phyloP scores from a whole-genome alignment of 2,888 invertebrate genomes.

The Lamellibrachia columna region DNA sequence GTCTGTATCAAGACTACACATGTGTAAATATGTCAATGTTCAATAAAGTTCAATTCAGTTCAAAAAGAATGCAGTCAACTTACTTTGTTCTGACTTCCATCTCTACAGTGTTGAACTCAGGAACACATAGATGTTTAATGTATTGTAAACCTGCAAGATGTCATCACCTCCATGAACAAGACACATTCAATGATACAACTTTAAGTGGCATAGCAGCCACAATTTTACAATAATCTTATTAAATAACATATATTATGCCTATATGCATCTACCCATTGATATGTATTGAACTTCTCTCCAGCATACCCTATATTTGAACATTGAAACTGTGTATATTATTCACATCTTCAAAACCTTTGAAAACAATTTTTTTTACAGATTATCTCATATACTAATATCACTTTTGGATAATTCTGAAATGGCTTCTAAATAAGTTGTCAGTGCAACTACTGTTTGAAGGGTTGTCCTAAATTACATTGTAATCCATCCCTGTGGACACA shows the following conservation, averaged over 20 bases:
- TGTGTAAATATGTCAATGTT: neutral
- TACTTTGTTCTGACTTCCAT: conserved; percentile 65
- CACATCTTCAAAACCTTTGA: too few species aligned
- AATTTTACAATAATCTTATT: neutral
- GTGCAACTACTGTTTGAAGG: too few species aligned
- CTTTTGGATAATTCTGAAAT: too few species aligned
- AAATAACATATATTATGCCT: neutral
- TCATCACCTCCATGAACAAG: conserved; percentile 20
- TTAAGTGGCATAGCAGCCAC: neutral
- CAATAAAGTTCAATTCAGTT: neutral
- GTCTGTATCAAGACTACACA: neutral
- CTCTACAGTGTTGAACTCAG: conserved; percentile 71
- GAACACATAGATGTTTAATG: conserved; percentile 77
- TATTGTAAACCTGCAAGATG: conserved; percentile 72
- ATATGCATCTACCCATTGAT: neutral
- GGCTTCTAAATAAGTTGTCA: too few species aligned
- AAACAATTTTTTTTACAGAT: too few species aligned
- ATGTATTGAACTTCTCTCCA: neutral
- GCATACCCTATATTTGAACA: too few species aligned
- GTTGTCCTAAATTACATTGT: too few species aligned
- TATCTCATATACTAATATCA: too few species aligned
- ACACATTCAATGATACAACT: conserved; percentile 13
- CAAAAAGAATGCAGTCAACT: neutral
- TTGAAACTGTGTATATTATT: too few species aligned
- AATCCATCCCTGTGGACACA: too few species aligned